Evolutionary conservation across 2,888 invertebrate species (phyloP), one percentile per base, ranked within the genome.

Genomic region (Lomographa bimaculata): DNA sequence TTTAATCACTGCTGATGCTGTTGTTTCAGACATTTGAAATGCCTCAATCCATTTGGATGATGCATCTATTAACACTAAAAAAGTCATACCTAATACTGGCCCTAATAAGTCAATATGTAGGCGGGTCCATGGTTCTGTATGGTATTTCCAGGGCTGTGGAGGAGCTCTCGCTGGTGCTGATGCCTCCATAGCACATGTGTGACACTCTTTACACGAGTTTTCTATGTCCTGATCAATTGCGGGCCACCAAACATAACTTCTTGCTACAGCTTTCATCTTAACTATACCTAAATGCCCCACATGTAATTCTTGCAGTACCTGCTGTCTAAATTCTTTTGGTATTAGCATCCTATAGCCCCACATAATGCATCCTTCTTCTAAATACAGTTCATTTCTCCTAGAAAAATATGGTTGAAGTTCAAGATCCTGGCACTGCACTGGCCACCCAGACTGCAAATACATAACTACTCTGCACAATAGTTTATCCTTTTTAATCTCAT

Each of bases 161-260:
- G 45, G 30, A 0, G 41, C 54, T 1, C 39, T 36, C 2, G 53
- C 9, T 5, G 21, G 21, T 5, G 21, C 21, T 1, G 21, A 2
- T 1, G 34, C 30, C 5, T 20, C 32, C 3, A 7, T 17, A 0
- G 45, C 44, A 12, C 49, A 52, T 4, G 24, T 16, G 2, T 4
- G 2, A 12, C 46, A 49, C 1, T 2, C 11, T 1, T 28, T 29
- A 5, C 46, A 48, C 7, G 18, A 18, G 0, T n/a, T 9, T 4
- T 53, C 46, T 0, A 53, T 7, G 63, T 20, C 54, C 71, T 36
- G 57, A 72, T 39, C 50, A 1, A 50, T 16, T 1, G 43, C 46
- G 8, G 50, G 38, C 43, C 40, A 50, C 46, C 44, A 46, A 6
- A 48, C 30, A 18, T 49, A 49, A 5, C 49, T 45, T 0, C 52